Conservation (phyloP, 2,888 invertebrate species). For the Conchocele bisecta region DNA sequence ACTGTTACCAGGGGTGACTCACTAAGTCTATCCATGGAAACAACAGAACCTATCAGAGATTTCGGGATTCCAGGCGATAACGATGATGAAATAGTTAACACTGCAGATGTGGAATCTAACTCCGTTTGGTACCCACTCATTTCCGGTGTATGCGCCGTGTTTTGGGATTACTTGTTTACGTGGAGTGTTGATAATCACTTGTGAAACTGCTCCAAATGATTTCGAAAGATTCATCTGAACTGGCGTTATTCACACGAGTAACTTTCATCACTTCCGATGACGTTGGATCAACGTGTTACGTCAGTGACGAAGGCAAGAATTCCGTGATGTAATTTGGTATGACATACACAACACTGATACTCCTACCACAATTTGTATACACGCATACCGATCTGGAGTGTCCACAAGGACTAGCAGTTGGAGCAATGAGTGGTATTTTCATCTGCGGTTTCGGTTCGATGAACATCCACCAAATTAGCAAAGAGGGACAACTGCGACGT, state of each 20-base stretch:
- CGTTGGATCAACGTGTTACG: constrained; percentile 13
- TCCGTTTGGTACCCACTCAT: no score
- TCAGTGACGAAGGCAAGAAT: constrained; percentile 31
- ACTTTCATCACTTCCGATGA: constrained; percentile 21
- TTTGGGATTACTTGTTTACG: constrained; percentile 31
- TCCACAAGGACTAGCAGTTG: constrained; percentile 38
- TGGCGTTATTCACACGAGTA: constrained; percentile 19
- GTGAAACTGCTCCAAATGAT: constrained; percentile 20
- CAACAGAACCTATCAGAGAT: no score
- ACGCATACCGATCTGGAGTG: constrained; percentile 20
- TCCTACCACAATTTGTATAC: constrained; percentile 24
- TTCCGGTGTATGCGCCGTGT: constrained; percentile 19
- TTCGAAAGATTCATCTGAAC: not conserved
- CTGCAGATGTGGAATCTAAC: no score
- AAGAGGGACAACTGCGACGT: constrained; percentile 11
- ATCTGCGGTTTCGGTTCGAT: constrained; percentile 49
- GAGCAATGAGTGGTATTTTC: constrained; percentile 13
- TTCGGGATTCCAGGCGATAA: no score
- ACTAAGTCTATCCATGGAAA: no score
- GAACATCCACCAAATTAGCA: constrained; percentile 40
- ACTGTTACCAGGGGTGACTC: no score
- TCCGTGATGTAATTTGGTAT: constrained; percentile 21
- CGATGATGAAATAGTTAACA: no score
- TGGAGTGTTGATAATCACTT: constrained; percentile 29
- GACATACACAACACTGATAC: not conserved